Evolutionary conservation across 1,140 invertebrate genomes (phyloP).

Genomic region (Manduca sexta): DNA sequence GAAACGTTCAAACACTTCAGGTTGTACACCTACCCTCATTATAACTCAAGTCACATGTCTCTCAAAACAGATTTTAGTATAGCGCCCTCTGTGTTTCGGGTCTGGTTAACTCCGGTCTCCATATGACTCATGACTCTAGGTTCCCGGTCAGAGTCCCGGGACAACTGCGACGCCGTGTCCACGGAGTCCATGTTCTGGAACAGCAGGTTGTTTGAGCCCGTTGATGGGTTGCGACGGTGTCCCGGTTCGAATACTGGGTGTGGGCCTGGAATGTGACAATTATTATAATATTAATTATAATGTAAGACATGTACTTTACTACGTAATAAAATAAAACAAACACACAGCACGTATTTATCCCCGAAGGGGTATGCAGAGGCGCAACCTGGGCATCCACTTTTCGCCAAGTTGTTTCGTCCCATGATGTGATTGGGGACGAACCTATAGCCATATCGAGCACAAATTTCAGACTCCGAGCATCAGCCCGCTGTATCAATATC

Average conservation of each 20-base stretch:
- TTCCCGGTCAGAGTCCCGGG: constrained; percentile 36
- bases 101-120: constrained; percentile 63
- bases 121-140: constrained; percentile 35
- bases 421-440: too few relatives aligned
- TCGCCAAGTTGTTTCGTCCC: neutral
- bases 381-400: too few relatives aligned
- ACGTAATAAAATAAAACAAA: too few relatives aligned
- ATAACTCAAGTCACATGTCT: constrained; percentile 39
- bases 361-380: too few relatives aligned
- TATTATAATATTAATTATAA: too few relatives aligned
- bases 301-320: too few relatives aligned
- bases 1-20: too few relatives aligned
- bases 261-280: constrained; percentile 29
- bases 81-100: constrained; percentile 60
- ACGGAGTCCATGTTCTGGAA: constrained; percentile 50
- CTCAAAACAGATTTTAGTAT: constrained; percentile 68
- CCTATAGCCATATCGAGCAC: too few relatives aligned
- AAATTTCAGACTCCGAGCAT: too few relatives aligned
- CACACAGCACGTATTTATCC: too few relatives aligned
- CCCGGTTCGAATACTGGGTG: constrained; percentile 26
- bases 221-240: constrained; percentile 50
- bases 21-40: too few relatives aligned
- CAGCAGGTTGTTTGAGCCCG: constrained; percentile 52
- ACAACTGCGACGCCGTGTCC: constrained; percentile 43
- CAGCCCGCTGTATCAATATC: neutral